These are phyloP conservation scores for Galleria mellonella DNA, from an alignment of 1,140 invertebrate genomes.

Conservation along the genomic window DNA sequence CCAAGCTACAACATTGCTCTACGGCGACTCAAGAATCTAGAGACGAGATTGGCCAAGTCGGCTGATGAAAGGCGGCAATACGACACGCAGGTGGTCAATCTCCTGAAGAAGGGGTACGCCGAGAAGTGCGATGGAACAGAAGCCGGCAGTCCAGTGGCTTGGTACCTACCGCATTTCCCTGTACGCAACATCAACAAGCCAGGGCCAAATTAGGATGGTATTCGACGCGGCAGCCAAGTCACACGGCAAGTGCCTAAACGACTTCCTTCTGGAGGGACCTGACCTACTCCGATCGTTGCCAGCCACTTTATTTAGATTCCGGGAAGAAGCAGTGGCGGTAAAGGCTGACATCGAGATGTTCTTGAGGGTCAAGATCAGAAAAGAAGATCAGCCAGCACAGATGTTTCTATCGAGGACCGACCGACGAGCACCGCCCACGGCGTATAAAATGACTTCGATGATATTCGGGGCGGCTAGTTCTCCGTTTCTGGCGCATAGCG, in stretches of 20 bases:
- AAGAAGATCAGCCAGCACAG: constrained; percentile 22
- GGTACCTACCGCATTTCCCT: constrained; percentile 38
- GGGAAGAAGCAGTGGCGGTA: constrained; percentile 25
- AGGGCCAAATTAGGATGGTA: constrained; percentile 26
- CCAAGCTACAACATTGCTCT: constrained; percentile 1
- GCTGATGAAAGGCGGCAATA: background rate
- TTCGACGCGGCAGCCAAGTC: constrained; percentile 21
- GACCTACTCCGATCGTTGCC: constrained; percentile 21
- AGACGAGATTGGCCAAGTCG: constrained; percentile 7
- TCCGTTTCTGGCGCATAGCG: constrained; percentile 23
- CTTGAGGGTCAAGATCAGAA: constrained; percentile 26
- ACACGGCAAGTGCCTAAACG: constrained; percentile 22
- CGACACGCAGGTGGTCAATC: constrained; percentile 1
- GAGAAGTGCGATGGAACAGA: background rate
- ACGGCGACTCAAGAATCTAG: constrained; percentile 1
- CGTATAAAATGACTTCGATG: constrained; percentile 32
- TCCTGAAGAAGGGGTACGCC: constrained; percentile 6
- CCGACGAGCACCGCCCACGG: background rate
- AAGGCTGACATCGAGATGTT: constrained; percentile 49
- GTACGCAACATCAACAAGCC: constrained; percentile 29
- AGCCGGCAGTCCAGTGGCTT: background rate
- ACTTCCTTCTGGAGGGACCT: constrained; percentile 24
- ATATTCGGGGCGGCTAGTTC: constrained; percentile 40
- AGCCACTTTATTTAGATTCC: constrained; percentile 35
- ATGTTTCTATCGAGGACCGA: constrained; percentile 33